Conservation (phyloP, 2,888 invertebrate genomes). For the Trichacis sp. region DNA sequence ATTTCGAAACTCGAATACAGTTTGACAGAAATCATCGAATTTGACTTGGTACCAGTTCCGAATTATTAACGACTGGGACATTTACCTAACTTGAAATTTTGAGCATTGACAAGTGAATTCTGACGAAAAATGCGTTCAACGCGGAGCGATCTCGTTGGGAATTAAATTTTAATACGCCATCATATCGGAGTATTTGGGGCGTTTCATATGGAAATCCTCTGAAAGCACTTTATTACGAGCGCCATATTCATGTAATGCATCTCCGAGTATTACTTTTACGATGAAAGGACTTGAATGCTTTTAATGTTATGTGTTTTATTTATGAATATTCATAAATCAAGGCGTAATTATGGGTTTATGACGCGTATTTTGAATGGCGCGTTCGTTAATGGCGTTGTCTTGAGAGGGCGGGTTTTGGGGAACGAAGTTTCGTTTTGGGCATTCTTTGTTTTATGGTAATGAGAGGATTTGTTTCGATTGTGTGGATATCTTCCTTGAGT, state of each 20-base stretch:
- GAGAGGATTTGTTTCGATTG: too few species aligned
- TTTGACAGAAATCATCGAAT: too few species aligned
- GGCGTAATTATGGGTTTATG: background rate
- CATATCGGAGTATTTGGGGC: slow-evolving; percentile 4
- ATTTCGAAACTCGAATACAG: too few species aligned
- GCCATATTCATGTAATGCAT: slow-evolving; percentile 3
- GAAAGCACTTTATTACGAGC: slow-evolving; percentile 3
- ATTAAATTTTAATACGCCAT: slow-evolving; percentile 1
- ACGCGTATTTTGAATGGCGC: background rate
- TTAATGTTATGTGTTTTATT: slow-evolving; percentile 4
- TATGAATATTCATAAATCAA: slow-evolving; percentile 3
- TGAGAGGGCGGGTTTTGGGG: background rate
- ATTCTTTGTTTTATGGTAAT: too few species aligned
- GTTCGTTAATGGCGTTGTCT: background rate
- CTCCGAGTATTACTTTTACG: slow-evolving; percentile 3
- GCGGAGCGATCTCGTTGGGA: background rate
- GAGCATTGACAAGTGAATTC: background rate
- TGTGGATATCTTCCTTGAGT: too few species aligned
- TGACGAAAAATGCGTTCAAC: background rate
- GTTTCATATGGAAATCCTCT: slow-evolving; percentile 7
- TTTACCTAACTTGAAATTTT: background rate
- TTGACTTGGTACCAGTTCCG: too few species aligned
- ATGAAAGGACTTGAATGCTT: slow-evolving; percentile 1
- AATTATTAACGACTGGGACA: too few species aligned
- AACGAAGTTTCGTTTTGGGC: background rate